These are phyloP conservation scores for Halcyon leucocephala DNA, from an alignment of 2,797 vertebrate species.

Conservation along the genomic window DNA sequence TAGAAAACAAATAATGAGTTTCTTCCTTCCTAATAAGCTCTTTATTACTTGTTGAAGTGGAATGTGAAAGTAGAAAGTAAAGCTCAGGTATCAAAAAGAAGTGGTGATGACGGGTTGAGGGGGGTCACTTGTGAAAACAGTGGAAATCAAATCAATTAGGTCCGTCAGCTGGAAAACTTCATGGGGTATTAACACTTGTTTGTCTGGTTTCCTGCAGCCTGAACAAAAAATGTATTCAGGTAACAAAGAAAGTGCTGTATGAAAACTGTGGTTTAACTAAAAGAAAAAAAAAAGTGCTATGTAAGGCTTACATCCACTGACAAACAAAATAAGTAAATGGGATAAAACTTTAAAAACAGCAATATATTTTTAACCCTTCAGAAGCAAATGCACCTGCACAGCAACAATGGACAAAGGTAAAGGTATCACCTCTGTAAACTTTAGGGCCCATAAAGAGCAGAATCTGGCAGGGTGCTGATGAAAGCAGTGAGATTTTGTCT, in stretches of 20 bases:
- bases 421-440: not conserved
- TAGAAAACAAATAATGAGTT: conserved; percentile 47
- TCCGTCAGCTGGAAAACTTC: conserved; percentile 73
- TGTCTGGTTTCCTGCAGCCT: conserved; percentile 60
- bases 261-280: conserved; percentile 14
- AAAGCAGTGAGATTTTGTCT: not conserved
- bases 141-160: conserved; percentile 75
- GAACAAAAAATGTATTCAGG: conserved; percentile 32
- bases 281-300: not conserved
- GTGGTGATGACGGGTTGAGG: conserved; percentile 54
- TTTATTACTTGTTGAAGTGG: conserved; percentile 69
- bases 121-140: conserved; percentile 71
- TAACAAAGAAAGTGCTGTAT: conserved; percentile 30
- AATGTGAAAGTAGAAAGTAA: conserved; percentile 66
- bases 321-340: not conserved
- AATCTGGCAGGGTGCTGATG: not conserved
- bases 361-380: not conserved
- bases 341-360: not conserved
- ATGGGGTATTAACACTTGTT: conserved; percentile 62
- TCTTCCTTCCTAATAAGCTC: conserved; percentile 57
- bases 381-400: not conserved
- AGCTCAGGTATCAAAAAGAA: conserved; percentile 64
- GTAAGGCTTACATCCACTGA: not conserved
- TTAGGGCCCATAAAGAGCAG: not conserved
- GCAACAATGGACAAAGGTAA: not conserved